phyloP scores from a whole-genome alignment of 2,797 vertebrate genomes.

The Ptychobarbus kaznakovi region DNA sequence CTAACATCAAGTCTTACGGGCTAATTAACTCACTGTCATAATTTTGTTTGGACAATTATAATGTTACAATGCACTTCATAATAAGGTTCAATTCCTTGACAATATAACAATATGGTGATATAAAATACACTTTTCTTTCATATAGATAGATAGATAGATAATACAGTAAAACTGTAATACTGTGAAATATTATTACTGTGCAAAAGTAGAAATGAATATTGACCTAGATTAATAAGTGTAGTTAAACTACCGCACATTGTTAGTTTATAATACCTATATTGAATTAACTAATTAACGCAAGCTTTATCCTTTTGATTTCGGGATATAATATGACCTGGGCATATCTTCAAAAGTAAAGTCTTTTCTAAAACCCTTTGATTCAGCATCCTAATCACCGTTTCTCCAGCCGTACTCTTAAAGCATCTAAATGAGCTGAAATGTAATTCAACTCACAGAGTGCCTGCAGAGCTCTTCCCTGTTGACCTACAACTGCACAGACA shows the following conservation, averaged over 20 bases:
- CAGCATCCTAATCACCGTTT: background rate
- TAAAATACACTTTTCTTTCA: too few relatives aligned
- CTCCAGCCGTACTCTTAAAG: background rate
- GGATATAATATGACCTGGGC: background rate
- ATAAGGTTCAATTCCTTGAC: too few relatives aligned
- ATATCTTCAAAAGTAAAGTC: background rate
- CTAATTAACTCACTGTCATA: background rate
- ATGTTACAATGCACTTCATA: too few relatives aligned
- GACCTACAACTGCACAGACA: conserved; percentile 2
- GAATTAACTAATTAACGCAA: background rate
- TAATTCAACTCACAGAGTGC: background rate
- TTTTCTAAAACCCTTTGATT: background rate
- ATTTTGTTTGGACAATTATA: too few relatives aligned
- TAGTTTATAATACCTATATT: background rate
- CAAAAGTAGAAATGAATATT: background rate
- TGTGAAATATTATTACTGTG: background rate
- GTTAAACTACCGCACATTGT: background rate
- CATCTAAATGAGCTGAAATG: conserved; percentile 13
- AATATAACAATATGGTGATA: too few relatives aligned
- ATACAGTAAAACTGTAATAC: too few relatives aligned
- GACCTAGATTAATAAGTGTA: background rate
- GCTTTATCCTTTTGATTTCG: background rate
- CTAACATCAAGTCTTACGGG: background rate
- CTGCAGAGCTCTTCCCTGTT: background rate
- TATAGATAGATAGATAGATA: too few relatives aligned